Evolutionary conservation across 1,140 invertebrate genomes (phyloP).

Genomic region (Neuroterus valhalla): DNA sequence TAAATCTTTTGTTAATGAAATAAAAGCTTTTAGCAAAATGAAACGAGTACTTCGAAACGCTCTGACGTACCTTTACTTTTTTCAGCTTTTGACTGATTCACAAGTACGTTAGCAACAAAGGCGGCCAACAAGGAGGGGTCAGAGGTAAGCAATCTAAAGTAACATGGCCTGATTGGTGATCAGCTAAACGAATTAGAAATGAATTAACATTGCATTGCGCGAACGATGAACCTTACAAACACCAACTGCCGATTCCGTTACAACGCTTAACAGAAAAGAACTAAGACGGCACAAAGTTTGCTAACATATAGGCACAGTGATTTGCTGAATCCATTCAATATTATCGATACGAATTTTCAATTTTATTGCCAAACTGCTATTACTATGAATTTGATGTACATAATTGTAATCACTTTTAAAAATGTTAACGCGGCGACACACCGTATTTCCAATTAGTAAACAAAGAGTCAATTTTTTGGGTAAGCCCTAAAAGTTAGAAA

Average conservation of each 20-base stretch:
- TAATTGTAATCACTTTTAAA: background rate
- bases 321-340: background rate
- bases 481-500: too few relatives aligned
- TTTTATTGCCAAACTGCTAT: background rate
- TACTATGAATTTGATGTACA: background rate
- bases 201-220: background rate
- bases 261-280: background rate
- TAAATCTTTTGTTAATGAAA: too few relatives aligned
- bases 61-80: conserved; percentile 12
- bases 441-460: too few relatives aligned
- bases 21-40: background rate
- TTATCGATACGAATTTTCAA: background rate
- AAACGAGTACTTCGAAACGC: conserved; percentile 2
- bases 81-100: conserved; percentile 23
- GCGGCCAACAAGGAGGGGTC: conserved; percentile 10
- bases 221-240: conserved; percentile 4
- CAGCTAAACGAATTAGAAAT: background rate
- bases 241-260: conserved; percentile 23
- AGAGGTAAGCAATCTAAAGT: conserved; percentile 4
- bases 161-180: background rate
- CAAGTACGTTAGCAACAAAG: conserved; percentile 20
- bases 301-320: conserved; percentile 3
- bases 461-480: too few relatives aligned
- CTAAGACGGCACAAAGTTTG: background rate
- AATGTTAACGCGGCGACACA: too few relatives aligned